Evolutionary conservation across 2,113 vertebrate species (phyloP), one percentile per base, ranked within the genome.

Genomic region (Henicopernis longicauda): DNA sequence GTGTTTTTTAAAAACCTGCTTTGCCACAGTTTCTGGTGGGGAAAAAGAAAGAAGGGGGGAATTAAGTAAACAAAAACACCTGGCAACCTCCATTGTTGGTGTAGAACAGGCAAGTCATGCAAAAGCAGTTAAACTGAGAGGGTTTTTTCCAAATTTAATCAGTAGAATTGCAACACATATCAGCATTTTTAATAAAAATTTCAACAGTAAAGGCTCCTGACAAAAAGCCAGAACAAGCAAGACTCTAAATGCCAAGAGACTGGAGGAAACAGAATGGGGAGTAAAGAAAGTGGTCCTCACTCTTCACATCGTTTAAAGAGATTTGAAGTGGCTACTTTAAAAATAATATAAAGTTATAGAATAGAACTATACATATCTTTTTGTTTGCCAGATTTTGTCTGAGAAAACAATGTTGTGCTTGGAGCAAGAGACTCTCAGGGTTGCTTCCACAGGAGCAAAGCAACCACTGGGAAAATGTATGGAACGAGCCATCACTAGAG

Each of bases 11-110:
- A 95, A 93, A 96, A 77, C 32, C n/a, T 29, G 5, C 32, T 91
- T 91, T 88, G 82, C 72, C 58, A 89, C 40, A 50, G 36, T 92
- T 95, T 95, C 66, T 92, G 58, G 14, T 72, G 65, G 79, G 77
- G 31, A 49, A 52, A 79, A 58, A 86, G 45, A 86, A 78, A 81
- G 50, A 25, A 61, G 69, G 16, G 25, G 42, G 66, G 49, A 74
- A 79, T 90, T 59, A 93, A 91, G 94, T 73, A 97, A 96, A 94
- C 65, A 95, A 95, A 96, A 93, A 61, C 89, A 96, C 93, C 95
- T 96, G 94, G 69, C 61, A 89, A 59, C 11, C 15, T 57, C 44
- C 52, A 12, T 71, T 86, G 90, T 72, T 93, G 73, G 77, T 81
- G n/a, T 62, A 63, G 40, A 79, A 55, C 4, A 45, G 61, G 70